A percentile compares a stretch with the other conserved stretches of the same genome.
Evolutionary conservation across 2,888 invertebrate genomes (phyloP).

Genomic region (Sarcophaga subvicina): DNA sequence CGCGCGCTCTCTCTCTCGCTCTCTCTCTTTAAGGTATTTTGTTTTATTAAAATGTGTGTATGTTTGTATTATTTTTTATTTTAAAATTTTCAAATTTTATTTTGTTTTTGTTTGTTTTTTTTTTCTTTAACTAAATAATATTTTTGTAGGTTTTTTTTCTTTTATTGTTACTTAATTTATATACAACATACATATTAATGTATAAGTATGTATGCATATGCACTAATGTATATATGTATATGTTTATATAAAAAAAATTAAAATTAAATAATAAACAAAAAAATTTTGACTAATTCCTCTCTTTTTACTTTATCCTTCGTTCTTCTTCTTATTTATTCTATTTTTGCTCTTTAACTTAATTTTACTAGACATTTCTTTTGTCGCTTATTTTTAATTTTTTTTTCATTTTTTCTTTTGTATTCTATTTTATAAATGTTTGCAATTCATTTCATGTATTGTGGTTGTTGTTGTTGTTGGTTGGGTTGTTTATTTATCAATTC

Average conservation of each 20-base stretch:
- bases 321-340: constrained; percentile 7
- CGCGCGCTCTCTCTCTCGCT: constrained; percentile 6
- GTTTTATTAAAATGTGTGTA: constrained; percentile 39
- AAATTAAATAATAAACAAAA: constrained; percentile 43
- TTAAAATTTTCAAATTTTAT: not conserved
- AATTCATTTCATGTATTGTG: no score
- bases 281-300: constrained; percentile 65
- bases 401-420: constrained; percentile 37
- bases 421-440: constrained; percentile 59
- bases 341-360: constrained; percentile 26
- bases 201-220: not conserved
- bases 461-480: no score
- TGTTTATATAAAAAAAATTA: not conserved
- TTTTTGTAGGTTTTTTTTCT: constrained; percentile 50
- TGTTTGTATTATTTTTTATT: constrained; percentile 61
- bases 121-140: constrained; percentile 51
- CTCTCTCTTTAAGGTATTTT: not conserved
- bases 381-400: constrained; percentile 3
- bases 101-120: constrained; percentile 32
- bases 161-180: constrained; percentile 39
- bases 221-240: not conserved
- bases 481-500: constrained; percentile 17
- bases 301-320: constrained; percentile 32
- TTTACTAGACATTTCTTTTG: constrained; percentile 9
- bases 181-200: constrained; percentile 11